Percentiles rank a stretch among this genome's conserved stretches.
Evolutionary conservation across 2,797 vertebrate genomes (phyloP).

Genomic region (Saxicola maurus): DNA sequence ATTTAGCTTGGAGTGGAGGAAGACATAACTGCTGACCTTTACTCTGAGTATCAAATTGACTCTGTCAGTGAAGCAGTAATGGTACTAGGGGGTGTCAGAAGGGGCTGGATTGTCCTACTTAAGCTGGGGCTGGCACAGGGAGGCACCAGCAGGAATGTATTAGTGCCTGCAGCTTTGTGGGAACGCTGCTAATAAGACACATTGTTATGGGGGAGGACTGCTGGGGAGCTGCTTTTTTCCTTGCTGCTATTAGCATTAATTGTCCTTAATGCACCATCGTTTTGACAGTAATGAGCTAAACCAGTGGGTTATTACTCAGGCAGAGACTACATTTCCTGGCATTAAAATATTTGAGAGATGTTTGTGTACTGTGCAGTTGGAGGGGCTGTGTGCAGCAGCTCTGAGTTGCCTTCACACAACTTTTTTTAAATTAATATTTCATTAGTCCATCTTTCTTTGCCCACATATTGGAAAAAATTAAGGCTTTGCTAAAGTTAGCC

Average conservation of each 20-base stretch:
- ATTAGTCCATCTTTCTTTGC: not conserved
- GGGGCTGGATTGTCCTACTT: conserved; percentile 43
- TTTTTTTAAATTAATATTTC: not conserved
- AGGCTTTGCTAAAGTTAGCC: not conserved
- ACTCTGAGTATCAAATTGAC: not conserved
- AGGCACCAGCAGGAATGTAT: conserved; percentile 35
- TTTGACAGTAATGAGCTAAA: conserved; percentile 73
- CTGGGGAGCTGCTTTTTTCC: conserved; percentile 37
- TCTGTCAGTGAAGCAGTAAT: conserved; percentile 60
- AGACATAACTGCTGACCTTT: conserved; percentile 27
- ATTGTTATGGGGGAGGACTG: conserved; percentile 53
- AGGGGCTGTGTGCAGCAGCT: conserved; percentile 16
- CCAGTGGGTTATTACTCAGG: conserved; percentile 54
- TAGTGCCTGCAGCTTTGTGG: conserved; percentile 21
- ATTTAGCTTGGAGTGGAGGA: not conserved
- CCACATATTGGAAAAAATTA: not conserved
- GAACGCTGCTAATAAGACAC: conserved; percentile 47
- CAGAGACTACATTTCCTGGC: conserved; percentile 66
- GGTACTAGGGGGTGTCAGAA: conserved; percentile 35
- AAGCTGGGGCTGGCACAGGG: conserved; percentile 11
- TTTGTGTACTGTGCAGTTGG: conserved; percentile 2
- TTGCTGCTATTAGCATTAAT: conserved; percentile 73
- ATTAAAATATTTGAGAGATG: conserved; percentile 63
- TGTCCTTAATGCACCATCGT: conserved; percentile 67
- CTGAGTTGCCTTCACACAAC: not conserved